Conservation (phyloP, 2,888 invertebrate species). For the Unio delphinus region DNA sequence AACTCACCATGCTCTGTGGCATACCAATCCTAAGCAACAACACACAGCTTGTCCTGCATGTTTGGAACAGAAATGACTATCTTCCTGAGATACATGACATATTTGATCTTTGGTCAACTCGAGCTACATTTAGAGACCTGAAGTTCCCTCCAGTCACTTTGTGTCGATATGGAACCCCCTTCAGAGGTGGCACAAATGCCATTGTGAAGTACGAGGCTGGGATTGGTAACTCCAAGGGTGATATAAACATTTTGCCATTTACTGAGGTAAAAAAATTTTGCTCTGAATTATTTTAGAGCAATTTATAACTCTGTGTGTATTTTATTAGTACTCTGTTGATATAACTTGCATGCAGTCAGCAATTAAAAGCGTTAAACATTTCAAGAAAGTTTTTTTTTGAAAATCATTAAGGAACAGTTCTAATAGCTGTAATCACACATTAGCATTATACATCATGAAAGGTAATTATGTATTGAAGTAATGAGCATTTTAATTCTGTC, state of each 20-base stretch:
- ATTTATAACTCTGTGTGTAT: no score
- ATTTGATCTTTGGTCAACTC: conserved; percentile 11
- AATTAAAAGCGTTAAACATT: no score
- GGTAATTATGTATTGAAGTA: no score
- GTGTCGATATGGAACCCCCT: conserved; percentile 33
- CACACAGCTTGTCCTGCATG: conserved; percentile 21
- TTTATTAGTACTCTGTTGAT: no score
- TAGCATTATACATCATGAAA: no score
- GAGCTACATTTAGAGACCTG: conserved; percentile 17
- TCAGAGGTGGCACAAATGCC: conserved; percentile 25
- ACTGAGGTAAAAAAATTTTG: conserved; percentile 6
- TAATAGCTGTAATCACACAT: no score
- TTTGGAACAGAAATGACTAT: conserved; percentile 33
- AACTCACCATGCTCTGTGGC: conserved; percentile 19
- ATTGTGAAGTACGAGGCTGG: conserved; percentile 33
- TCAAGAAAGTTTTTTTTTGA: no score
- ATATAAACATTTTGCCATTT: conserved; percentile 15
- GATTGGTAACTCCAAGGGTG: conserved; percentile 15
- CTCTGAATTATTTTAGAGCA: neutral
- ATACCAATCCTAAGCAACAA: conserved; percentile 19
- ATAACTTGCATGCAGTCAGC: no score
- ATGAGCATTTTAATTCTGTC: no score
- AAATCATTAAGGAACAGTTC: no score
- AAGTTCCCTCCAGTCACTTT: conserved; percentile 21
- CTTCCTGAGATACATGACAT: conserved; percentile 11